Evolutionary conservation across 2,797 vertebrate species (phyloP).

Genomic region (Aselliscus stoliczkanus): DNA sequence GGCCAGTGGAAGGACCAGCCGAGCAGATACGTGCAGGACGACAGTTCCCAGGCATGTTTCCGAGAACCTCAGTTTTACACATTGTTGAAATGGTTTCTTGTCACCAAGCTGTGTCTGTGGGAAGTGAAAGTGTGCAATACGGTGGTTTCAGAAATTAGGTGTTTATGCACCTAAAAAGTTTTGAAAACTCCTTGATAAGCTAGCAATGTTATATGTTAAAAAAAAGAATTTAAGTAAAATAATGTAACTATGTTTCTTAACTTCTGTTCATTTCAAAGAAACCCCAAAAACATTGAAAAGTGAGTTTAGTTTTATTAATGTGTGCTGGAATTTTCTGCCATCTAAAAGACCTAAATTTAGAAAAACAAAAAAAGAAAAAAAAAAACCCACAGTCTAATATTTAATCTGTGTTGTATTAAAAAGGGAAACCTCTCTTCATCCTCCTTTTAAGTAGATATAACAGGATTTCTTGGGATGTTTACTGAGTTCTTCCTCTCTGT

Average conservation of each 20-base stretch:
- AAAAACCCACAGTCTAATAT: neutral
- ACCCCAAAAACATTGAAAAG: neutral
- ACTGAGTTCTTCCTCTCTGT: neutral
- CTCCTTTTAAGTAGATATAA: neutral
- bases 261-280: neutral
- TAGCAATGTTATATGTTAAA: neutral
- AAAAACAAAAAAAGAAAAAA: neutral
- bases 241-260: neutral
- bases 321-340: neutral
- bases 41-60: neutral
- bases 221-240: neutral
- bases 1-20: fast-evolving
- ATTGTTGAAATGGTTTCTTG: neutral
- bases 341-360: neutral
- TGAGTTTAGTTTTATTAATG: neutral
- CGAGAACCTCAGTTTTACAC: neutral
- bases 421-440: neutral
- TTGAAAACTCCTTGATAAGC: neutral
- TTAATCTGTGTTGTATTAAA: neutral
- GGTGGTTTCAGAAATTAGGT: slow-evolving; percentile 37
- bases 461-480: neutral
- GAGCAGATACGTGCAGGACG: fast-evolving
- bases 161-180: neutral
- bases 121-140: slow-evolving; percentile 47
- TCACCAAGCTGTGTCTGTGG: neutral